Conservation (phyloP, 2,113 vertebrate genomes). For the Pelecanus crispus region DNA sequence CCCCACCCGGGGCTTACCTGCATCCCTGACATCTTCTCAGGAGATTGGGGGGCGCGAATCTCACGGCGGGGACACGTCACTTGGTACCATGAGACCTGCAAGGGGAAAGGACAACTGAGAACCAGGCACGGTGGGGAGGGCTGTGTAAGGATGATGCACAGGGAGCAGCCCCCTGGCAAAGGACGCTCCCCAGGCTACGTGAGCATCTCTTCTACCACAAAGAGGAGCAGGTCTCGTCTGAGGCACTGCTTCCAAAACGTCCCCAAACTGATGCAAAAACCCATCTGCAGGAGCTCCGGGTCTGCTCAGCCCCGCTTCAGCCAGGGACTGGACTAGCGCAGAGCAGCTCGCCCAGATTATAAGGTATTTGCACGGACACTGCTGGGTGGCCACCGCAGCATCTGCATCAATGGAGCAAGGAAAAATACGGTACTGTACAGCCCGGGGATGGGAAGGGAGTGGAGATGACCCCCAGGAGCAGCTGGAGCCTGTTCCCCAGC, state of each 20-base stretch:
- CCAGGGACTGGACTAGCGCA: rapidly evolving
- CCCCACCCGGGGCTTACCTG: slow-evolving; percentile 20
- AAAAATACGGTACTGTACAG: rapidly evolving
- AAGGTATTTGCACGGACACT: background rate
- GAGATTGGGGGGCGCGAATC: background rate
- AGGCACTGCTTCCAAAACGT: background rate
- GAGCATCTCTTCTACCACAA: rapidly evolving
- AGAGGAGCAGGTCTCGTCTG: background rate
- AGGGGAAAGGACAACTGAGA: background rate
- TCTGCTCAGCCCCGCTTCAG: background rate
- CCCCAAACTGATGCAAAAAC: rapidly evolving
- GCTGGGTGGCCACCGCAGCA: background rate
- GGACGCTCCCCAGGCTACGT: rapidly evolving
- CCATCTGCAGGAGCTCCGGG: rapidly evolving
- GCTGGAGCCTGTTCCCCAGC: background rate
- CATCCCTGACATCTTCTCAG: slow-evolving; percentile 78
- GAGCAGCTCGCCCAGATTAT: background rate
- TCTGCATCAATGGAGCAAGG: background rate
- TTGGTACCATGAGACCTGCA: slow-evolving; percentile 73
- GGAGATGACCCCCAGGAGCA: background rate
- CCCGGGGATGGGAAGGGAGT: background rate
- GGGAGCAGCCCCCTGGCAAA: rapidly evolving
- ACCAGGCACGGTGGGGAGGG: rapidly evolving
- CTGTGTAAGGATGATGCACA: rapidly evolving
- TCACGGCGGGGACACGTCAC: slow-evolving; percentile 67